Conservation (phyloP, 2,888 invertebrate species). For the Dolichomitus sp. region DNA sequence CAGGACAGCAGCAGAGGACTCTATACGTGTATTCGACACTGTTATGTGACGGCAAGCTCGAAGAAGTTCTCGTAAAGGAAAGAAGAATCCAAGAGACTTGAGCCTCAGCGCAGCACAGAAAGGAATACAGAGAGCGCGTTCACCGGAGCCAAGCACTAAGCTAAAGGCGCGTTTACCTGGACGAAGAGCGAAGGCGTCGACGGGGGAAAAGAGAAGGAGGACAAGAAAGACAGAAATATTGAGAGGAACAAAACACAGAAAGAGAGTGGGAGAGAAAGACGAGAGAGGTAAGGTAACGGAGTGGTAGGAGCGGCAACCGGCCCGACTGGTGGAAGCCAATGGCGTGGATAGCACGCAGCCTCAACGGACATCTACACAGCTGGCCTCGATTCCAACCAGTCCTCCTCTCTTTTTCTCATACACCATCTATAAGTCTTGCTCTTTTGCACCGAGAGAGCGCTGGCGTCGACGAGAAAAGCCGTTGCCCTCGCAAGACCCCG, state of each 20-base stretch:
- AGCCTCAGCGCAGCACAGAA: conserved; percentile 34
- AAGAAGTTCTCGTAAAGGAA: conserved; percentile 56
- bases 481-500: conserved; percentile 71
- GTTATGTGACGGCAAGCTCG: conserved; percentile 39
- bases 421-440: conserved; percentile 43
- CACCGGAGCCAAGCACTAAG: conserved; percentile 46
- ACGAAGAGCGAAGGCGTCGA: conserved; percentile 2
- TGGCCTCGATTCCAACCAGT: conserved; percentile 62
- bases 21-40: conserved; percentile 22
- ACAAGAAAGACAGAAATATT: conserved; percentile 11
- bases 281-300: conserved; percentile 78
- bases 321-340: conserved; percentile 83
- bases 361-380: conserved; percentile 57
- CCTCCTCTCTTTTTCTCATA: conserved; percentile 48
- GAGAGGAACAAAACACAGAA: conserved; percentile 7
- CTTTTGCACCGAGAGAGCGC: conserved; percentile 41
- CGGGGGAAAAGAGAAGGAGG: conserved; percentile 22
- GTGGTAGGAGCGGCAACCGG: conserved; percentile 84
- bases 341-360: conserved; percentile 78
- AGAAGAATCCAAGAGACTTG: conserved; percentile 32
- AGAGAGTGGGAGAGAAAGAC: conserved; percentile 22
- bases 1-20: conserved; percentile 37
- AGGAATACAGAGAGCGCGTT: conserved; percentile 42
- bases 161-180: conserved; percentile 58
- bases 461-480: conserved; percentile 68